Evolutionary conservation across 1,140 invertebrate species (phyloP), one percentile per base, ranked within the genome.

Genomic region (Drosophila littoralis): DNA sequence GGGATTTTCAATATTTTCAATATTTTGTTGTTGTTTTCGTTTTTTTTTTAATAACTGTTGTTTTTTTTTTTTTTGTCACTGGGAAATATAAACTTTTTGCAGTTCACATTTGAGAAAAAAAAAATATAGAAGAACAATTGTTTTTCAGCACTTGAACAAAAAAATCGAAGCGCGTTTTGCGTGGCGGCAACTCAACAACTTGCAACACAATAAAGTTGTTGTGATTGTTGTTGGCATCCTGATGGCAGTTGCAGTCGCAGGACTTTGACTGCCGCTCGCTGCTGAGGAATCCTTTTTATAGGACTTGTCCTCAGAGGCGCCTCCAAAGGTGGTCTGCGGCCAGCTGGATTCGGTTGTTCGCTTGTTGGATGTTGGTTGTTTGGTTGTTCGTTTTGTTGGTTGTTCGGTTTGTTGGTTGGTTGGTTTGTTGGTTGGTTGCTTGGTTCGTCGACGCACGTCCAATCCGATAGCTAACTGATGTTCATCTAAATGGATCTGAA

Each of bases 401-500:
- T 55, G 52, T 36, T 55, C 6, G 15, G 22, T 28, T 50, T 36
- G 32, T 59, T 28, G 32, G 42, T 45, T 40, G 55, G 6, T 40
- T 13, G 48, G 9, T 58, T 13, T 15, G 22, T 75, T 74, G 52
- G 6, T 45, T 64, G 59, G 7, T 63, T 78, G 55, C 40, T 15
- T 48, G 35, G 10, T 35, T 45, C 7, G 48, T 70, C 76, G 73
- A 71, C 73, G 68, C 91, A 92, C 91, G 91, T 91, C 91, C 91
- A 92, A 91, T 91, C 77, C 84, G 88, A 91, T 90, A 91, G 91
- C 91, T 91, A 85, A 90, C 90, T 92, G 91, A 91, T 92, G 84
- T 92, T 92, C 91, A 92, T 92, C 91, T 92, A 92, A 92, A 92
- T 88, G 88, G 88, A 86, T 92, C 91, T 85, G 81, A 90, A 91